Base-by-base conservation (phyloP, 2,113 vertebrate species). In the Oreochromis tanganicae region DNA sequence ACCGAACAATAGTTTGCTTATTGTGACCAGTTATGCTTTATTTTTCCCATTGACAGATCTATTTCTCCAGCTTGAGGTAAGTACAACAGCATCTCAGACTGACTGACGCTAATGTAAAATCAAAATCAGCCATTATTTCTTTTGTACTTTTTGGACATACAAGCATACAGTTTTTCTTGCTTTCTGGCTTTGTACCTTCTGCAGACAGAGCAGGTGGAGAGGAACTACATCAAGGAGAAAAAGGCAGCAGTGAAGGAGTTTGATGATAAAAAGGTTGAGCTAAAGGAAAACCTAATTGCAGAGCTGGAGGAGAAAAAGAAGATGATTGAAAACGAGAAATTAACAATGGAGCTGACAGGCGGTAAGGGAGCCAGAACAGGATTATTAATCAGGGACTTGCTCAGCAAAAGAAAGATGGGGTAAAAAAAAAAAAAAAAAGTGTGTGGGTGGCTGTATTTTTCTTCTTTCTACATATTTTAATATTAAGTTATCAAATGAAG, bases 281-380 rank as follows among this genome's bases (percentile, higher is more conserved):
- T 99, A 84, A 99, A 99, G 93, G 99, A 99, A 93, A 99, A 98
- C 85, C 87, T 99, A 87, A 98, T 99, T 66, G 98, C 98, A 0
- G 99, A 99, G 89, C 92, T 99, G 86, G 99, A 99, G 92, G 99
- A 99, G 95, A 99, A 99, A 87, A 99, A 99, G 92, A 99, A 99
- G 94, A 99, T 99, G 98, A 99, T 99, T 5, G 99, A 99, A 94
- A 99, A 98, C 19, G 99, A 99, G 88, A 99, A 99, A 91, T 92
- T 99, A 84, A 99, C 99, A 16, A 99, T 99, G 98, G 99, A 99
- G 92, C 96, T 99, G 93, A 99, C 98, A 1, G 98, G 98, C 93
- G 99, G 99, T 99, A 96, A 91, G 95, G 8, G 27, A 59, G 38
- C 68, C n/a, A 34, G 19, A 85, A 4, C 4, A 2, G 10, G 4